Conservation (phyloP, 2,888 invertebrate genomes). For the Melanchra persicariae region DNA sequence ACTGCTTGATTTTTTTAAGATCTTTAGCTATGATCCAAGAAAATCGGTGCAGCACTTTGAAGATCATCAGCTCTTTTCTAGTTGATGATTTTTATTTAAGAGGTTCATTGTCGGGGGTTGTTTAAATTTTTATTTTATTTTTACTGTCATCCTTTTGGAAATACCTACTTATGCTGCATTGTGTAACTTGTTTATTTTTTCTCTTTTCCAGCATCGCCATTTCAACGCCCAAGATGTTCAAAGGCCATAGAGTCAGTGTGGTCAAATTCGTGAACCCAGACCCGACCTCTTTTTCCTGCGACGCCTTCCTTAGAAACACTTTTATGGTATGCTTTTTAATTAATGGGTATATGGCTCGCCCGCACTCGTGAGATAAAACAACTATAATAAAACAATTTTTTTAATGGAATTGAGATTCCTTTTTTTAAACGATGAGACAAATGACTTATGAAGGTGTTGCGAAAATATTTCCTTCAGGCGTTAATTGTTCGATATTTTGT, state of each 20-base stretch:
- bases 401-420: no score
- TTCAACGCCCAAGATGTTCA: conserved; percentile 76
- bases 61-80: no score
- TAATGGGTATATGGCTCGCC: neutral
- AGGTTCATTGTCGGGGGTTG: no score
- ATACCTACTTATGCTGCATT: neutral
- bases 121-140: no score
- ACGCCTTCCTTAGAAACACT: conserved; percentile 79
- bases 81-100: no score
- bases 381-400: no score
- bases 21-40: no score
- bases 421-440: no score
- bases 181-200: neutral
- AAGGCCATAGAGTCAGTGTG: conserved; percentile 79
- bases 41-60: no score
- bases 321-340: conserved; percentile 75
- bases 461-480: neutral
- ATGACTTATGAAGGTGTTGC: neutral
- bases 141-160: no score
- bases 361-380: no score
- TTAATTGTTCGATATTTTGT: neutral
- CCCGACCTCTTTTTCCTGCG: conserved; percentile 74
- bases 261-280: conserved; percentile 76
- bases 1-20: no score
- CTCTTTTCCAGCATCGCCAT: conserved; percentile 76